A percentile compares a stretch with the other conserved stretches of the same genome.
These are phyloP conservation scores for Panagrolaimus sp. DNA, from an alignment of 1,140 invertebrate genomes.

Conservation along the genomic window DNA sequence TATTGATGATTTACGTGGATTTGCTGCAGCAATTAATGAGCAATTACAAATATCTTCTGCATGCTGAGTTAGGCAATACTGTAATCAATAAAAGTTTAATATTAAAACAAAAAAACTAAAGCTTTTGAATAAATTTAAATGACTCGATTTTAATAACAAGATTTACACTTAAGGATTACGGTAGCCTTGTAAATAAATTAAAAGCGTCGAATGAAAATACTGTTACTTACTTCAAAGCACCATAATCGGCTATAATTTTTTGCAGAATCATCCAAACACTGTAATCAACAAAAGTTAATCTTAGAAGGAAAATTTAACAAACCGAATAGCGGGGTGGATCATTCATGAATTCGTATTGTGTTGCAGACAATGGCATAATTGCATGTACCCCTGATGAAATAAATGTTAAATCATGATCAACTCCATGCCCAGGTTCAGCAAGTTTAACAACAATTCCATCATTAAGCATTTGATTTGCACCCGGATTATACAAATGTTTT, in stretches of 20 bases:
- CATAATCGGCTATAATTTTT: constrained; percentile 42
- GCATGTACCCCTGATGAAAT: constrained; percentile 46
- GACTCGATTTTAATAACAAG: no score
- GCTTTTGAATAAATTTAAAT: no score
- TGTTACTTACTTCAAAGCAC: constrained; percentile 41
- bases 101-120: no score
- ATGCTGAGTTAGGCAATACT: constrained; percentile 36
- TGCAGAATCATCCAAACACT: constrained; percentile 38
- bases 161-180: no score
- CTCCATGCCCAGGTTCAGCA: constrained; percentile 39
- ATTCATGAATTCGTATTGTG: constrained; percentile 51
- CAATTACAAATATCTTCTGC: constrained; percentile 47
- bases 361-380: constrained; percentile 47
- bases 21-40: constrained; percentile 37
- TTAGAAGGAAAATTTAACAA: no score
- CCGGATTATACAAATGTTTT: constrained; percentile 42
- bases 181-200: no score
- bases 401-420: constrained; percentile 49
- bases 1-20: constrained; percentile 31
- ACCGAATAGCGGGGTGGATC: constrained; percentile 45
- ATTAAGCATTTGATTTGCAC: constrained; percentile 50
- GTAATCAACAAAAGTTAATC: no score
- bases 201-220: no score
- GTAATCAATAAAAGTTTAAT: constrained; percentile 13
- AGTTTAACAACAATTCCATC: constrained; percentile 48